A percentile compares a stretch with the other conserved stretches of the same genome.
These are phyloP conservation scores for Agriopis leucophaearia DNA, from an alignment of 2,888 invertebrate species.

Conservation along the genomic window DNA sequence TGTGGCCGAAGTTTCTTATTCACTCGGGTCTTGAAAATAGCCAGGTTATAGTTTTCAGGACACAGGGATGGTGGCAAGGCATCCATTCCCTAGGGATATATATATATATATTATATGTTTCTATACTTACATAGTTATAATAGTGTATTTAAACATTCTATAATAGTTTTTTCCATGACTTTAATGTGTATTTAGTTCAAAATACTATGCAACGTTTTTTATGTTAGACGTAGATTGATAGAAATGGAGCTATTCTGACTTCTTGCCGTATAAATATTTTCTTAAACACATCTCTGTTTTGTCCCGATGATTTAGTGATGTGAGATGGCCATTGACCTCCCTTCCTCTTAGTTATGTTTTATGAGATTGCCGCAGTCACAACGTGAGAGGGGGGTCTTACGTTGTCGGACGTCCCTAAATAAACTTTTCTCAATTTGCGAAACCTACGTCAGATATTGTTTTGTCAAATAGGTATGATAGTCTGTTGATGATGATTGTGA, in stretches of 20 bases:
- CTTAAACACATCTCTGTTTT: neutral
- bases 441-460: neutral
- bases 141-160: no score
- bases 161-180: no score
- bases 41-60: no score
- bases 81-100: no score
- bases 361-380: neutral
- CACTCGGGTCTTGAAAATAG: no score
- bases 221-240: neutral
- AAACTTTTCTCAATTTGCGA: neutral
- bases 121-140: no score
- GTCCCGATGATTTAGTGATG: neutral
- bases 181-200: no score
- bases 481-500: no score
- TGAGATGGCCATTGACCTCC: slow-evolving; percentile 3
- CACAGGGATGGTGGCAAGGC: no score
- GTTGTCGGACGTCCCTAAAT: slow-evolving; percentile 5
- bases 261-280: neutral
- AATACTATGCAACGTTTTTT: neutral
- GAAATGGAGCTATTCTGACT: neutral
- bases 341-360: neutral
- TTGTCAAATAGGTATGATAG: slow-evolving; percentile 1
- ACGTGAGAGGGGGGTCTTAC: no score
- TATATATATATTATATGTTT: no score
- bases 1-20: no score